Evolutionary conservation across 2,113 vertebrate genomes (phyloP).

Genomic region (Passer domesticus): DNA sequence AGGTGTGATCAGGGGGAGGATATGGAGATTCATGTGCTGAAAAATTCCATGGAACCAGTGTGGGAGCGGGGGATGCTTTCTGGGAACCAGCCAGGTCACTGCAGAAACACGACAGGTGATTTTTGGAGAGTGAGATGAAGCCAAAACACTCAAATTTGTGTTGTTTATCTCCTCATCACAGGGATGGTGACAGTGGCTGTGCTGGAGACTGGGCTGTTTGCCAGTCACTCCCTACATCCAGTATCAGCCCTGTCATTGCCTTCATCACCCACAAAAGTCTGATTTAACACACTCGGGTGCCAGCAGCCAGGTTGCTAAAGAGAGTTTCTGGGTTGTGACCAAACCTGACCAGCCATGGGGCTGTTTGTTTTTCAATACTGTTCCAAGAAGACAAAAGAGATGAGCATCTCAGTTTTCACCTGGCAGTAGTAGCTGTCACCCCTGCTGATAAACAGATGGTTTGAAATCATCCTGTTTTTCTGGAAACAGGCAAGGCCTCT

Average conservation of each 20-base stretch:
- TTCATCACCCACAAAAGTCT: background rate
- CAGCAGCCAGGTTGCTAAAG: background rate
- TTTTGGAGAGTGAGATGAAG: background rate
- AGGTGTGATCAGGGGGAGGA: background rate
- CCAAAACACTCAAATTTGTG: background rate
- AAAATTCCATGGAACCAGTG: background rate
- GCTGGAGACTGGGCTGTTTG: background rate
- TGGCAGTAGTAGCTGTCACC: background rate
- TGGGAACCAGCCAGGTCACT: background rate
- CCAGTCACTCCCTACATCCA: background rate
- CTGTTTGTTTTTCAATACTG: background rate
- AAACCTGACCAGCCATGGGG: background rate
- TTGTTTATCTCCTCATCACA: background rate
- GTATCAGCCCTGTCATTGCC: background rate
- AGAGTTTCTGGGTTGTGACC: background rate
- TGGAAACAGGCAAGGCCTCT: background rate
- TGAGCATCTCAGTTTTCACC: background rate
- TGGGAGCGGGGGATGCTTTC: rapidly evolving
- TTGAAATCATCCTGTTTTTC: background rate
- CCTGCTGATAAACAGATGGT: background rate
- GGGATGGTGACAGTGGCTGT: background rate
- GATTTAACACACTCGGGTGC: background rate
- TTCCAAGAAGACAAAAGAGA: background rate
- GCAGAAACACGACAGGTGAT: background rate
- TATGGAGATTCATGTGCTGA: background rate